Base-by-base conservation (phyloP, 2,888 invertebrate species). In the Epiblema foenella region DNA sequence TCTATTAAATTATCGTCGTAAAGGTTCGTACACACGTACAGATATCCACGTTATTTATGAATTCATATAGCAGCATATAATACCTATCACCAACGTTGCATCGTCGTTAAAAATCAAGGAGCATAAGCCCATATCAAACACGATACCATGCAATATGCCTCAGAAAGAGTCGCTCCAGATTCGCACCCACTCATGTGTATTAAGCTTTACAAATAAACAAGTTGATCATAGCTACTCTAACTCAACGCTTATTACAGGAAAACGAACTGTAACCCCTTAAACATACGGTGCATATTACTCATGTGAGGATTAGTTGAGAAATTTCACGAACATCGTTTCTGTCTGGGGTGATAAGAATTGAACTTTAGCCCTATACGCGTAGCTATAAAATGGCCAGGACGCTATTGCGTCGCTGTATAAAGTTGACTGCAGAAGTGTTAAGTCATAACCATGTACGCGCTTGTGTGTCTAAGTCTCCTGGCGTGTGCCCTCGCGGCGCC, bases 401-500 rank as follows among this genome's bases (percentile, higher is more conserved):
- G 49, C 60, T 10, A 24, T 18, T n/a, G 24, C 5, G 11, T 20
- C 49, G 46, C 56, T 62, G 59, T 62, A 62, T 54, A 62, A 8
- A 33, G 37, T 67, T 9, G 18, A 49, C 37, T 56, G 37, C 46
- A 39, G 66, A 66, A 62, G 54, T 58, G 65, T 56, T 52, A 58
- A 20, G 63, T 75, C 79, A 78, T 79, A 33, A 83, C 75, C 70
- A 89, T 89, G 88, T 76, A 84, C 76, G 80, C 77, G 59, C 33
- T 86, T 2, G 62, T 85, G 67, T 57, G 88, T 9, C 75, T 86
- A 24, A 82, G 81, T 17, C 39, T 87, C 5, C 24, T 87, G 54
- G 89, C 84, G 4, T 81, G 80, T 67, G 82, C 85, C 24, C 78
- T 77, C 68, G 89, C 89, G 2, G 89, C 89, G 11, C 90, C 90